Evolutionary conservation across 2,888 invertebrate genomes (phyloP), one percentile per base, ranked within the genome.

Genomic region (Cephus runcator): DNA sequence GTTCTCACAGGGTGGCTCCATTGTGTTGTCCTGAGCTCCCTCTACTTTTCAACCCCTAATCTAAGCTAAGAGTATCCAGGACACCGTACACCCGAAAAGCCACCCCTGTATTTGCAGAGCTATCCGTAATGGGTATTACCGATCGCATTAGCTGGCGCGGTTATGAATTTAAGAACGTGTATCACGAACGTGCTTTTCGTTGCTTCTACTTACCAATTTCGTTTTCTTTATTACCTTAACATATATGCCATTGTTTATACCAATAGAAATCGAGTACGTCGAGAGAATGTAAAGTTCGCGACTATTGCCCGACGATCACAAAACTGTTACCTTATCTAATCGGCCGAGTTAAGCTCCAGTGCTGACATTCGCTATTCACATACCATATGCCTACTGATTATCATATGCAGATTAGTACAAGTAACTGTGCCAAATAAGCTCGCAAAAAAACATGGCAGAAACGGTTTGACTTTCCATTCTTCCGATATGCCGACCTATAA

Each of bases 51-150:
- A 83, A 81, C 75, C 82, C 83, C 81, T 79, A 79, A 80, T 81
- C 83, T 80, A 79, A 80, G 80, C 79, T 77, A 79, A 77, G 77
- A 83, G 81, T 83, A 83, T 83, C 79, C 77, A 68, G 75, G 79
- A 79, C 77, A 73, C 69, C 36, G 74, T 79, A 75, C 75, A 69
- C 79, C 36, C 77, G 69, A 71, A 76, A 76, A 76, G 75, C 73
- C 78, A 79, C 82, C 80, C 82, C 81, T 81, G 82, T 88, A 88
- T 89, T 89, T 89, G 86, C 83, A 77, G 81, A 87, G 86, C 86
- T 85, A 86, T 86, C 87, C 85, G 88, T 89, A 88, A 89, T 89
- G 87, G 84, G 87, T 86, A 86, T 88, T 87, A 86, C 81, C 86
- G 86, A 88, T 87, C 87, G 87, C 87, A 89, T 90, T 90, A 89